Conservation (phyloP, 2,113 vertebrate genomes). For the Microcebus jonahi region DNA sequence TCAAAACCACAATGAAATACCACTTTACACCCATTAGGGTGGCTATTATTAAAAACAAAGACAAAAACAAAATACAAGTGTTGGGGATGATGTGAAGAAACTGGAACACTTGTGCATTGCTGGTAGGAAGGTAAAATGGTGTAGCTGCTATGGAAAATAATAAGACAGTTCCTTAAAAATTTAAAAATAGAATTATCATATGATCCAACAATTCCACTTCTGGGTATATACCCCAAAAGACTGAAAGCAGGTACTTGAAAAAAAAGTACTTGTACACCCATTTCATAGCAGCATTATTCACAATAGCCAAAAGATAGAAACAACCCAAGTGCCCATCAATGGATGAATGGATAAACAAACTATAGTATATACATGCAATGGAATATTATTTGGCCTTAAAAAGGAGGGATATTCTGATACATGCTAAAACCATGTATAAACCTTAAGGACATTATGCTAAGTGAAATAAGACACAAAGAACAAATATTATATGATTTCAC, state of each 20-base stretch:
- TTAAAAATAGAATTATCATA: not conserved
- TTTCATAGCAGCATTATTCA: not conserved
- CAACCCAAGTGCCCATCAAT: not conserved
- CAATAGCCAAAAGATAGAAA: not conserved
- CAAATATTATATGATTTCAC: not conserved
- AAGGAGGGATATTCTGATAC: slow-evolving; percentile 31
- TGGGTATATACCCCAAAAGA: not conserved
- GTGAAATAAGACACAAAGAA: not conserved
- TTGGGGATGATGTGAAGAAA: not conserved
- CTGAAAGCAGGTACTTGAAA: not conserved
- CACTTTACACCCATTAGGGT: not conserved
- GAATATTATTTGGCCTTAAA: slow-evolving; percentile 25
- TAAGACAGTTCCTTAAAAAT: not conserved
- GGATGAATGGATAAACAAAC: not conserved
- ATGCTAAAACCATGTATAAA: not conserved
- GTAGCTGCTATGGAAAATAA: not conserved
- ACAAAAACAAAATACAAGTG: not conserved
- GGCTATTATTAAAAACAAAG: not conserved
- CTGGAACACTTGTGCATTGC: not conserved
- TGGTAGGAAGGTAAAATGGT: not conserved
- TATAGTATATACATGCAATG: not conserved
- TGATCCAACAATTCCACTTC: not conserved
- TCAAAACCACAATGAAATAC: not conserved
- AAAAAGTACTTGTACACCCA: not conserved
- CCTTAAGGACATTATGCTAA: not conserved